Percentiles rank a stretch among this genome's conserved stretches.
These are phyloP conservation scores for Microctenopoma stevenorrisi DNA, from an alignment of 2,797 vertebrate genomes.

Conservation along the genomic window DNA sequence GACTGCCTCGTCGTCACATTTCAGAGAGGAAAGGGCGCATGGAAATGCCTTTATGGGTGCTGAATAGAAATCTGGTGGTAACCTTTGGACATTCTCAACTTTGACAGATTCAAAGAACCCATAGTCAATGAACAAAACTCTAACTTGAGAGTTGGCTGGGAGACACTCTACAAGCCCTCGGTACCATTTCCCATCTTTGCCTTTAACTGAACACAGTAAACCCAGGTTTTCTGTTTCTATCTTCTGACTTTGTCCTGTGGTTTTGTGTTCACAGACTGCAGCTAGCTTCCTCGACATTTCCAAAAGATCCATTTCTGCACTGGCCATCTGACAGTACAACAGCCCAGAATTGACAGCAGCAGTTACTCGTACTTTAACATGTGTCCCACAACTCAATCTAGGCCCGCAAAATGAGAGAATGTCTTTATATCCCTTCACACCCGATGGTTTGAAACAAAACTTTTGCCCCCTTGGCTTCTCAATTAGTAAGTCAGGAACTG, in stretches of 20 bases:
- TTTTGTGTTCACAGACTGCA: constrained; percentile 75
- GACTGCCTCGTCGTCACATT: constrained; percentile 63
- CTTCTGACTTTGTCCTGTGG: constrained; percentile 57
- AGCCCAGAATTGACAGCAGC: constrained; percentile 83
- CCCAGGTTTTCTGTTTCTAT: constrained; percentile 83
- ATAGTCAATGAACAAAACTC: constrained; percentile 92
- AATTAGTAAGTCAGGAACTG: constrained; percentile 82
- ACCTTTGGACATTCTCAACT: constrained; percentile 82
- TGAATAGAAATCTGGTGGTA: constrained; percentile 84
- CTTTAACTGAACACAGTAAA: constrained; percentile 88
- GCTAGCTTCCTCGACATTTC: constrained; percentile 84
- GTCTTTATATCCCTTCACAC: constrained; percentile 74
- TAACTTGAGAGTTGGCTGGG: constrained; percentile 82
- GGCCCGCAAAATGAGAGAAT: constrained; percentile 82
- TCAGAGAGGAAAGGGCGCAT: constrained; percentile 84
- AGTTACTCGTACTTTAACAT: constrained; percentile 83
- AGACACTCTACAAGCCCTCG: constrained; percentile 90
- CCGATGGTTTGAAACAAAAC: constrained; percentile 64
- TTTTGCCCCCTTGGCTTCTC: constrained; percentile 72
- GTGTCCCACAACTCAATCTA: constrained; percentile 79
- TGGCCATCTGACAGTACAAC: constrained; percentile 90
- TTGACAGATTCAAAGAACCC: constrained; percentile 87
- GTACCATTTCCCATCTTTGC: constrained; percentile 89
- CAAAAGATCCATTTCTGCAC: constrained; percentile 81
- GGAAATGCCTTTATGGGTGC: constrained; percentile 87